These are phyloP conservation scores for Caenorhabditis uteleia DNA, from an alignment of 2,888 invertebrate species.

Conservation along the genomic window DNA sequence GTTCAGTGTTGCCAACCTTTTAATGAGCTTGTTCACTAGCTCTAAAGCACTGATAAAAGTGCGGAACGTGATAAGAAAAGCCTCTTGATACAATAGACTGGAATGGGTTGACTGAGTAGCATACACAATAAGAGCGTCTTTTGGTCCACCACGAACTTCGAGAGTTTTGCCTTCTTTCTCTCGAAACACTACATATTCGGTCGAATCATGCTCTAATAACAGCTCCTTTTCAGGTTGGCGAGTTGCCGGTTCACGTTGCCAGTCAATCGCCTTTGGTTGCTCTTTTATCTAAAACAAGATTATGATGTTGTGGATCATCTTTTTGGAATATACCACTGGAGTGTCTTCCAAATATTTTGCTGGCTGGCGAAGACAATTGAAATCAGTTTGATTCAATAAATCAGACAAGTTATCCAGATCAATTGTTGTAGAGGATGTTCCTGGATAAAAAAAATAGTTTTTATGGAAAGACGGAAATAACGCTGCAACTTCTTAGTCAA, in stretches of 20 bases:
- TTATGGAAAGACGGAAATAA: too few species aligned
- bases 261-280: slow-evolving; percentile 33
- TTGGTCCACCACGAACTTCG: slow-evolving; percentile 84
- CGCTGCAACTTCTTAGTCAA: too few species aligned
- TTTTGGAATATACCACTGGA: neutral
- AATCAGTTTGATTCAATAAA: slow-evolving; percentile 38
- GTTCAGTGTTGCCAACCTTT: slow-evolving; percentile 37
- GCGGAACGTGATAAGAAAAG: slow-evolving; percentile 91
- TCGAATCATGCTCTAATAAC: slow-evolving; percentile 46
- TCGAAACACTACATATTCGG: slow-evolving; percentile 61
- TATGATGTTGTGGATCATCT: neutral
- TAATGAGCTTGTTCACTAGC: slow-evolving; percentile 63
- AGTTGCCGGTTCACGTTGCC: slow-evolving; percentile 24
- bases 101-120: slow-evolving; percentile 81
- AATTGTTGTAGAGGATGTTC: slow-evolving; percentile 39
- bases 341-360: slow-evolving; percentile 32
- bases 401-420: slow-evolving; percentile 38
- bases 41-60: slow-evolving; percentile 62
- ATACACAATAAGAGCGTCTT: slow-evolving; percentile 91
- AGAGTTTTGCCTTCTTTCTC: slow-evolving; percentile 47
- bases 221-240: slow-evolving; percentile 25
- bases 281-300: slow-evolving; percentile 9
- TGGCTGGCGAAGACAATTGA: slow-evolving; percentile 27
- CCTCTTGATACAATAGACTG: slow-evolving; percentile 88
- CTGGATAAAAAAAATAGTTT: neutral